phyloP scores from a whole-genome alignment of 2,888 invertebrate species.

The Lasioglossum marginatum region DNA sequence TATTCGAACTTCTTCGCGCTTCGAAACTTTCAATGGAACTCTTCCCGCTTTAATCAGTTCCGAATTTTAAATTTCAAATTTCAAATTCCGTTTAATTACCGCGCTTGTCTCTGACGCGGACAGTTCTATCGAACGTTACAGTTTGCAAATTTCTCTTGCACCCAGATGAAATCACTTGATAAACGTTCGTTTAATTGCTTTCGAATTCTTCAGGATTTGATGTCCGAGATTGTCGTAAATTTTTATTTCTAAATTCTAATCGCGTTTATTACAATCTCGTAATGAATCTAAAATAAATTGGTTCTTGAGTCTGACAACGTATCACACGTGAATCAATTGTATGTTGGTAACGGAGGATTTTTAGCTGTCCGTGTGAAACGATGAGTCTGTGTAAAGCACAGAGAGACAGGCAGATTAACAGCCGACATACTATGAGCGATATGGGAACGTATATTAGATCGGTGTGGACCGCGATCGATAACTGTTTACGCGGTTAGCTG shows the following conservation, averaged over 20 bases:
- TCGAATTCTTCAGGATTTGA: not conserved
- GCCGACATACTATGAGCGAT: conserved; percentile 11
- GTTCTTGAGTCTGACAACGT: not conserved
- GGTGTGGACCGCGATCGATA: conserved; percentile 37
- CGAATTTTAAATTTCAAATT: not conserved
- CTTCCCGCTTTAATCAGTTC: not conserved
- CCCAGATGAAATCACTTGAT: not conserved
- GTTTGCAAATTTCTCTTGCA: not conserved
- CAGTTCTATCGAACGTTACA: not conserved
- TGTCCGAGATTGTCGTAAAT: not conserved
- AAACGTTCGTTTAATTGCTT: not conserved
- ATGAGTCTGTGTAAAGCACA: not conserved
- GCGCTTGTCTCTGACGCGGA: not conserved
- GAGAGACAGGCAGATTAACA: conserved; percentile 30
- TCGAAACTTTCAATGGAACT: conserved; percentile 2
- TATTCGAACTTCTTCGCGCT: not conserved
- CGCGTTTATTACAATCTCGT: too few species aligned
- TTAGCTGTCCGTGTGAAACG: not conserved
- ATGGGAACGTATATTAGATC: conserved; percentile 36
- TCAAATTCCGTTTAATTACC: not conserved
- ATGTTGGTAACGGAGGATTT: not conserved
- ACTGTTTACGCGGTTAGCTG: conserved; percentile 42
- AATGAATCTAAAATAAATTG: not conserved
- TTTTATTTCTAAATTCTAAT: not conserved
- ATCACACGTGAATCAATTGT: not conserved